Base-by-base conservation (phyloP, 2,113 vertebrate species). In the Hydrolagus affinis region DNA sequence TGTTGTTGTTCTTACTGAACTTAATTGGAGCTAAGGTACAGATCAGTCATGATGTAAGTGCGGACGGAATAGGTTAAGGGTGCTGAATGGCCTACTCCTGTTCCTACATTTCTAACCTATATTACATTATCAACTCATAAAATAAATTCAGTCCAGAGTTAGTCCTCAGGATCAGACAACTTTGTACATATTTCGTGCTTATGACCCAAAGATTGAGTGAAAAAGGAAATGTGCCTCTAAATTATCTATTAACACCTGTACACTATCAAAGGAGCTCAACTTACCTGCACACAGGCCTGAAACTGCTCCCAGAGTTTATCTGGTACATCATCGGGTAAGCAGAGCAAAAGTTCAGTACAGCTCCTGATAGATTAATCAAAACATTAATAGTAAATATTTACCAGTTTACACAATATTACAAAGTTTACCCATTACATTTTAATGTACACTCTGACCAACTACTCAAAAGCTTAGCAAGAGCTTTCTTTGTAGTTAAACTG, bases 271-370 rank as follows among this genome's bases (percentile, higher is more conserved):
- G 17, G 17, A 68, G 62, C 25, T 66, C 78, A 83, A 83, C 94
- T 91, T 91, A 98, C 97, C 96, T 97, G 93, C 59, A 99, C 94
- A 88, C 95, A 94, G 66, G 92, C 90, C 90, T 94, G 95, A 89
- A 98, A 95, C 85, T 95, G 90, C 86, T 93, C 89, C 97, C 97
- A 99, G 30, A 96, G 91, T 85, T 87, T 91, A 89, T 94, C 91
- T 89, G 97, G 94, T 89, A 97, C 87, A n/a, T 95, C 94, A 92
- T 96, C 89, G 87, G 94, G 95, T 86, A 98, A 87, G 78, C 96
- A 97, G 0, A 99, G 89, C 56, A 99, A 88, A 89, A 98, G 94
- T 91, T 99, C 96, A 89, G 95, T 93, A 93, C 96, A 98, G 91
- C 96, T 99, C 94, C 97, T 99, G 89, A 64, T 60, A 30, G 59